These are phyloP conservation scores for Gambusia holbrooki DNA, from an alignment of 2,113 vertebrate species.

Conservation along the genomic window DNA sequence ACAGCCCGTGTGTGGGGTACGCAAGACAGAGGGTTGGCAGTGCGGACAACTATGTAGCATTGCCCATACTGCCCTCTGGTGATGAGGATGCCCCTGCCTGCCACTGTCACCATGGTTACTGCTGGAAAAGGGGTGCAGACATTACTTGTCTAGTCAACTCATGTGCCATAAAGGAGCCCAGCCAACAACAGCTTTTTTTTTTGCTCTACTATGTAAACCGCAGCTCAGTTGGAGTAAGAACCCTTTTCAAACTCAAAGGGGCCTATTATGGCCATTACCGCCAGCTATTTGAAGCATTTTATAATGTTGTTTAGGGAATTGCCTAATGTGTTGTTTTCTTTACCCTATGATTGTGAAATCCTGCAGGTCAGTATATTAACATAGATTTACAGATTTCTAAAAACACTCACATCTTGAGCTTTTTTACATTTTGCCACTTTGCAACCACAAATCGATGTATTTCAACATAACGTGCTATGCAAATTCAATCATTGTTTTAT, in stretches of 20 bases:
- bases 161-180: conserved; percentile 39
- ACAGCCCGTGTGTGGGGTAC: conserved; percentile 17
- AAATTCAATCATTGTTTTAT: background rate
- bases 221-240: conserved; percentile 31
- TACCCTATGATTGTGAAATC: conserved; percentile 12
- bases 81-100: conserved; percentile 63
- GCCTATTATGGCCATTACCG: conserved; percentile 43
- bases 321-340: conserved; percentile 17
- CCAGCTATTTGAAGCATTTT: conserved; percentile 28
- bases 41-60: conserved; percentile 18
- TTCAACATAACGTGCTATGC: background rate
- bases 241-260: conserved; percentile 26
- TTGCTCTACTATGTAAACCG: conserved; percentile 18
- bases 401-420: background rate
- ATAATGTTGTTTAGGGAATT: conserved; percentile 24
- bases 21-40: conserved; percentile 24
- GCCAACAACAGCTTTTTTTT: conserved; percentile 52
- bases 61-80: conserved; percentile 76
- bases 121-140: conserved; percentile 50
- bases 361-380: conserved; percentile 10
- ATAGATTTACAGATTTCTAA: background rate
- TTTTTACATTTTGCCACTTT: background rate
- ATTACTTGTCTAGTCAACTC: conserved; percentile 60
- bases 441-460: background rate
- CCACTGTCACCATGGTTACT: conserved; percentile 78